Evolutionary conservation across 2,797 vertebrate genomes (phyloP), one percentile per base, ranked within the genome.

Genomic region (Neopelma chrysocephalum): DNA sequence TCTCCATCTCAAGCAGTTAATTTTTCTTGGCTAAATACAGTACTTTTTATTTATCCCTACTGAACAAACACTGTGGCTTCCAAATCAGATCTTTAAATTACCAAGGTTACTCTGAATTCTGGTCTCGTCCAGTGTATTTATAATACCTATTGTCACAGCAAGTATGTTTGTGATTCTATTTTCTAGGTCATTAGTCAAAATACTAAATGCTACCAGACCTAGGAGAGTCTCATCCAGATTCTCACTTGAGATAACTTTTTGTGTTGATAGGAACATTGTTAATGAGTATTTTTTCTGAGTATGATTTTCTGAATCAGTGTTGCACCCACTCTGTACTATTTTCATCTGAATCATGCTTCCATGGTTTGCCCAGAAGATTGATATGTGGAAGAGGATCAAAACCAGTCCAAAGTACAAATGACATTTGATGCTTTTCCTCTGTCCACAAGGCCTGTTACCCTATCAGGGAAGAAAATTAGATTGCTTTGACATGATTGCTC

Each of bases 381-480:
- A 80, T 65, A 47, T 4, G 25, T 53, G 50, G 57, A 90, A 93
- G 47, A 88, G 48, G 57, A 85, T 93, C 72, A 91, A 77, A 92
- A 90, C 25, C 64, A 68, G 50, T 69, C 65, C n/a, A 47, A 71
- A 92, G 65, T 45, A 78, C 68, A 53, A 54, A 54, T n/a, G 80
- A 81, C 82, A 91, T 88, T 34, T 93, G 76, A 88, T 95, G 69
- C 57, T 88, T 93, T 91, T 83, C 36, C 76, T 86, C 72, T 81
- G 65, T 91, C 72, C 87, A 90, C 57, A 75, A 94, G 91, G 82
- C 70, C 82, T 82, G 61, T 90, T 96, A 78, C 72, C 57, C 56
- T 75, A 78, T 88, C 82, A 88, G 53, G 57, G 76, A 86, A 88
- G 90, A 86, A 94, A 95, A 96, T 93, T 88, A 94, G 69, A 91